Conservation (phyloP, 2,888 invertebrate genomes). For the Mesorhabditis belari region DNA sequence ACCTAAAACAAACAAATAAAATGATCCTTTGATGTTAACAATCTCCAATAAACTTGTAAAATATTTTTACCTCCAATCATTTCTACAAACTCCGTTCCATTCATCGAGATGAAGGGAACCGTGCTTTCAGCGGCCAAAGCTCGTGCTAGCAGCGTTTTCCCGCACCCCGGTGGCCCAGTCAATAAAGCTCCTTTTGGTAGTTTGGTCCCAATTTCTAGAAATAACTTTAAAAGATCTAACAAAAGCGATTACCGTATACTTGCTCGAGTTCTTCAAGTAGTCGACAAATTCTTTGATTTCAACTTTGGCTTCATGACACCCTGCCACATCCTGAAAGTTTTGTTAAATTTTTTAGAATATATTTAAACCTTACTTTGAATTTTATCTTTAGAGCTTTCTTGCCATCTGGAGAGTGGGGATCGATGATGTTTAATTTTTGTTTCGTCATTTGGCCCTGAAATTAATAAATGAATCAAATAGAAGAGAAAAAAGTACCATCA, state of each 20-base stretch:
- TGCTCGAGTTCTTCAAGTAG: conserved; percentile 83
- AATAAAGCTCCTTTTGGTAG: conserved; percentile 83
- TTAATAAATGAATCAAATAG: background rate
- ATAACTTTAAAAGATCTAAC: background rate
- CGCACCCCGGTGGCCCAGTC: conserved; percentile 92
- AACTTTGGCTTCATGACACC: conserved; percentile 83
- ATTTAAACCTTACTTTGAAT: conserved; percentile 53
- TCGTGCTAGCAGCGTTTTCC: conserved; percentile 85
- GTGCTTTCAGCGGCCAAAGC: conserved; percentile 92
- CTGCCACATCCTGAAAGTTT: conserved; percentile 74
- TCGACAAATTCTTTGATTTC: conserved; percentile 98
- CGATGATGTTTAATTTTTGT: conserved; percentile 84
- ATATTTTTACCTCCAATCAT: conserved; percentile 90
- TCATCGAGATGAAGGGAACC: conserved; percentile 95
- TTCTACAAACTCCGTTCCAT: conserved; percentile 97
- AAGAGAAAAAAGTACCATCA: conserved; percentile 23
- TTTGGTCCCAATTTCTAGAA: conserved; percentile 58
- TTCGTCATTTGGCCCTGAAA: conserved; percentile 53
- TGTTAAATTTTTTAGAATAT: conserved; percentile 67
- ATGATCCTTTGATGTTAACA: too few species aligned
- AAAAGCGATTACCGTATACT: conserved; percentile 68
- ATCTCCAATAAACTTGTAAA: too few species aligned
- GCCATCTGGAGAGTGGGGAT: conserved; percentile 61
- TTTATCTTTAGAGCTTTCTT: conserved; percentile 44
- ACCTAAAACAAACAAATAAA: conserved; percentile 55